Percentiles rank a stretch among this genome's conserved stretches.
These are phyloP conservation scores for Ophthalmolycus amberensis DNA, from an alignment of 2,113 vertebrate species.

Conservation along the genomic window DNA sequence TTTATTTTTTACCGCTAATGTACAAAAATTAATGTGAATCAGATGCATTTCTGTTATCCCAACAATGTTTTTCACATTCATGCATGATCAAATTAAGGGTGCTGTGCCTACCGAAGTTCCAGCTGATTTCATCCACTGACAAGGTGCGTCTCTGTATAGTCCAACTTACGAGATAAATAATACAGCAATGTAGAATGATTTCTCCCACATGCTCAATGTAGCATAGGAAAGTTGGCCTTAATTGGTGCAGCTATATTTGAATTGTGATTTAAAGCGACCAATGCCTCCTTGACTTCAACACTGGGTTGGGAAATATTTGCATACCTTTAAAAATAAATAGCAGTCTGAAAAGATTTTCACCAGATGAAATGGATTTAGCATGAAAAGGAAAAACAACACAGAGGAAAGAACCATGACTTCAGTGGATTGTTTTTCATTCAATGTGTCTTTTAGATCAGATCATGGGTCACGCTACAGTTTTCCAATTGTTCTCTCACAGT, in stretches of 20 bases:
- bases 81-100: not conserved
- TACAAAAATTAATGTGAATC: not conserved
- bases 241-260: conserved; percentile 77
- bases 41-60: conserved; percentile 4
- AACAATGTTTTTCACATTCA: not conserved
- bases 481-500: not conserved
- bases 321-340: conserved; percentile 67
- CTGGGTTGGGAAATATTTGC: conserved; percentile 60
- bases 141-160: conserved; percentile 14
- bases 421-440: conserved; percentile 36
- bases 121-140: conserved; percentile 1
- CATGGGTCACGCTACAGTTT: conserved; percentile 15
- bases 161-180: conserved; percentile 39
- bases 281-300: conserved; percentile 65
- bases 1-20: not conserved
- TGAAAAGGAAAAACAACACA: conserved; percentile 28
- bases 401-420: not conserved
- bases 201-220: conserved; percentile 53
- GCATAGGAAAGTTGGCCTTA: conserved; percentile 70
- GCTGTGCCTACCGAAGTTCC: not conserved
- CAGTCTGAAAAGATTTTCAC: conserved; percentile 8
- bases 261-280: conserved; percentile 71
- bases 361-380: conserved; percentile 19
- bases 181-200: conserved; percentile 37
- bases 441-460: conserved; percentile 28